Base-by-base conservation (phyloP, 2,888 invertebrate species). In the Andrena trimmerana region DNA sequence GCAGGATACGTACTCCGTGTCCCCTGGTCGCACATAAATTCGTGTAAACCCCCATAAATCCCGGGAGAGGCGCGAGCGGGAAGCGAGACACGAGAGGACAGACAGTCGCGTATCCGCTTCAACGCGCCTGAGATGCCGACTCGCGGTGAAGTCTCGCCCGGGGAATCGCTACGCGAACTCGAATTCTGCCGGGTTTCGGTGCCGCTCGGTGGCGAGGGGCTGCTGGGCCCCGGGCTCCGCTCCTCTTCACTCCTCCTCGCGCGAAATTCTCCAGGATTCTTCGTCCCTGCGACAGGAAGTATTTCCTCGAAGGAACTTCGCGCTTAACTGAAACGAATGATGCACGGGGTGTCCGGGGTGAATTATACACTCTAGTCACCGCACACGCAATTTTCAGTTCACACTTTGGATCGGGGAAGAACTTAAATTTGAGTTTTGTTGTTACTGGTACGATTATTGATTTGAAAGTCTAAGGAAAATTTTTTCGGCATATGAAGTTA, bases 21-120 rank as follows among this genome's bases (percentile, higher is more conserved):
- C 82, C 75, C 83, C 59, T 78, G 84, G 84, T 85, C 86, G 87
- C 88, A 89, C 90, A 91, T 91, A 91, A 91, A 91, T 91, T 90
- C 89, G 84, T 82, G 78, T 82, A 89, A 91, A 91, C 90, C 91
- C 83, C 90, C 91, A 91, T 91, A 91, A 91, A 91, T 91, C 90
- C 84, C 89, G 75, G 78, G 86, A 83, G 88, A 87, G 90, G 90
- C 86, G 90, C 86, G 88, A 91, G 87, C 86, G 86, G 85, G 85
- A 89, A 84, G 87, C 90, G 90, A 87, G 90, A 87, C 85, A 75
- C 54, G 77, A 74, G 82, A 78, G 82, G 86, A 89, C 85, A 81
- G 87, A 90, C 87, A 79, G 87, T 87, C 84, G 84, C 73, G 77
- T 80, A 74, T 79, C 78, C 82, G 68, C 79, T 76, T 78, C 72